phyloP scores from a whole-genome alignment of 2,797 vertebrate species.

The Loriculus beryllinus region DNA sequence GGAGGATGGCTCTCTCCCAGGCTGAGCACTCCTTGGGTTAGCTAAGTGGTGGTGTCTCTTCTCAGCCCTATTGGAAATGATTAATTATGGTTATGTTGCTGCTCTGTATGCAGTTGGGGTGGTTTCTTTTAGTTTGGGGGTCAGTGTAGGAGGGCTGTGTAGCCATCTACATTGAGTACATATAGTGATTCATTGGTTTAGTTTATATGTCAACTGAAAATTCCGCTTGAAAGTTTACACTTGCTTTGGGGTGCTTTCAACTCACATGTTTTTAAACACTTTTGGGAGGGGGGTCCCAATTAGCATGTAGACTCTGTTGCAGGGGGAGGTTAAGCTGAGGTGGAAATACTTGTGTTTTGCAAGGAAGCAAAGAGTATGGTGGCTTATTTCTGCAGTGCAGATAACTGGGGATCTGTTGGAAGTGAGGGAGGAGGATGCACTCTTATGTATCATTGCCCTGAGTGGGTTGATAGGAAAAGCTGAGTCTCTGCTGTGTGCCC shows the following conservation, averaged over 20 bases:
- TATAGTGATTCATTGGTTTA: not conserved
- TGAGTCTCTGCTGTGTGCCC: not conserved
- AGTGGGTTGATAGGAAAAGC: not conserved
- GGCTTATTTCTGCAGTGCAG: not conserved
- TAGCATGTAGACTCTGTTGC: accelerated
- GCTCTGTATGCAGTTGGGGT: not conserved
- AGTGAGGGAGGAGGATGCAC: no score
- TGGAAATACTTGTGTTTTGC: not conserved
- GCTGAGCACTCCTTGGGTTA: not conserved
- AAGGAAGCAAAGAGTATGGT: not conserved
- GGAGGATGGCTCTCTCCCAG: not conserved
- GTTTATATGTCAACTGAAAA: not conserved
- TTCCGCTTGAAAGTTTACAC: not conserved
- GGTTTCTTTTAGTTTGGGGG: not conserved
- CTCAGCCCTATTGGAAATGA: not conserved
- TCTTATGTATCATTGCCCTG: not conserved
- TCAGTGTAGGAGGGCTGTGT: not conserved
- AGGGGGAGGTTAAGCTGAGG: not conserved
- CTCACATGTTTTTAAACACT: not conserved
- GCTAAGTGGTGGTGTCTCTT: not conserved
- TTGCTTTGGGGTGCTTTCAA: not conserved
- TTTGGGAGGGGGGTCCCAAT: not conserved
- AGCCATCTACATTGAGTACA: not conserved
- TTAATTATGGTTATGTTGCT: not conserved
- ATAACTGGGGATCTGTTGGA: not conserved